Base-by-base conservation (phyloP, 2,888 invertebrate genomes). In the Eupithecia vulgata region DNA sequence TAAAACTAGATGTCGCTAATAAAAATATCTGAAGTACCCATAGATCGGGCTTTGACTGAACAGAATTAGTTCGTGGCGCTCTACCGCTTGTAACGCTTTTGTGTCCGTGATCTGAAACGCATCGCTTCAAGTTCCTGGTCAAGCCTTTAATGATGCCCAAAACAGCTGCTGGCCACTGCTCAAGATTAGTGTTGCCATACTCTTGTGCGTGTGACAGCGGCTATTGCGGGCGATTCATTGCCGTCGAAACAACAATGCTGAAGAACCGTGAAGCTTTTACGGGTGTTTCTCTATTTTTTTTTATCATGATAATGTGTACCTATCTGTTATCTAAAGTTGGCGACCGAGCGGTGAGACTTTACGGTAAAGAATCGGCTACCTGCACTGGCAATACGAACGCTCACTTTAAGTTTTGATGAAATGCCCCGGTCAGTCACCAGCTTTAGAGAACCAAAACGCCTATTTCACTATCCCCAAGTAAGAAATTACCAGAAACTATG, bases 201-300 rank as follows among this genome's bases (percentile, higher is more conserved):
- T 98, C 98, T 98, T 98, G 98, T 98, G 98, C 98, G 98, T 98
- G 98, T 98, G 98, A 98, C 98, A 98, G 98, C 98, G 98, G 98
- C 98, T 98, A 98, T 98, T 97, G 97, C 98, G 97, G 97, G 96
- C 94, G 88, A 94, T 95, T 95, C 95, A 95, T 92, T 87, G 84
- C 89, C 95, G 85, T 85, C 95, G 86, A 82, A 78, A 74, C 73
- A 62, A 45, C 67, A 74, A 79, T 83, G 45, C 65, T 83, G 83
- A 86, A 83, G 78, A 76, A 67, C 42, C 62, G 64, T 64, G 69
- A 70, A 71, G 73, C 66, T 48, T 69, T 34, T 68, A 17, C 45
- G 45, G 59, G 52, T 62, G 30, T 57, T 57, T 25, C 57, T 57
- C 12, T 13, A n/a, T 3, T 52, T 21, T 52, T 21, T 57, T 25